These are phyloP conservation scores for Ammospiza nelsoni DNA, from an alignment of 2,113 vertebrate genomes.

Conservation along the genomic window DNA sequence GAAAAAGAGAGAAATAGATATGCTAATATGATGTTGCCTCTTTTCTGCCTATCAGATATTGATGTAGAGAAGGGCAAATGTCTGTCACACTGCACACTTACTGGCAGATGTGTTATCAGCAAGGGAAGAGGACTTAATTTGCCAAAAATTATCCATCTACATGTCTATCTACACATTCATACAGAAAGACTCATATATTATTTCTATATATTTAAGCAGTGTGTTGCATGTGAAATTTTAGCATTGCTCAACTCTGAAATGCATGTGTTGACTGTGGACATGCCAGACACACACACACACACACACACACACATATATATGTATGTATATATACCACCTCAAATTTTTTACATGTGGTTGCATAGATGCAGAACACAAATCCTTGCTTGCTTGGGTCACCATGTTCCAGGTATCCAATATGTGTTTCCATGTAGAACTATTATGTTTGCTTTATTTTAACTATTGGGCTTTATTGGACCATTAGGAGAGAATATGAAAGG, in stretches of 20 bases:
- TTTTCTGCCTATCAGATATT: conserved; percentile 63
- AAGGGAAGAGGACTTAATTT: conserved; percentile 17
- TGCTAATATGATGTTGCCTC: conserved; percentile 55
- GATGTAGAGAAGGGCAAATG: conserved; percentile 36
- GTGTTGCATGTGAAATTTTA: not conserved
- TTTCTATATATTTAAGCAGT: not conserved
- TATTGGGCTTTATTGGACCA: not conserved
- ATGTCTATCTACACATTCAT: not conserved
- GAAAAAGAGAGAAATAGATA: conserved; percentile 58
- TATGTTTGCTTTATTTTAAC: not conserved
- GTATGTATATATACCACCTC: not conserved
- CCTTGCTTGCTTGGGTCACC: not conserved
- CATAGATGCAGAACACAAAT: not conserved
- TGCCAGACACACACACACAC: not conserved
- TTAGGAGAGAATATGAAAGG: not conserved
- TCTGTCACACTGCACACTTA: conserved; percentile 15
- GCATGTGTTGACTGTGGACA: not conserved
- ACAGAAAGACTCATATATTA: not conserved
- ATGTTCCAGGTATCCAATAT: not conserved
- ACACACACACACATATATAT: not conserved
- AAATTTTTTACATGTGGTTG: not conserved
- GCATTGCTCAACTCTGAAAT: not conserved
- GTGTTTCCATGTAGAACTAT: not conserved
- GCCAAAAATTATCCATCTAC: not conserved
- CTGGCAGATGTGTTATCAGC: conserved; percentile 34